Conservation (phyloP, 2,888 invertebrate genomes). For the Pinctada fucata region DNA sequence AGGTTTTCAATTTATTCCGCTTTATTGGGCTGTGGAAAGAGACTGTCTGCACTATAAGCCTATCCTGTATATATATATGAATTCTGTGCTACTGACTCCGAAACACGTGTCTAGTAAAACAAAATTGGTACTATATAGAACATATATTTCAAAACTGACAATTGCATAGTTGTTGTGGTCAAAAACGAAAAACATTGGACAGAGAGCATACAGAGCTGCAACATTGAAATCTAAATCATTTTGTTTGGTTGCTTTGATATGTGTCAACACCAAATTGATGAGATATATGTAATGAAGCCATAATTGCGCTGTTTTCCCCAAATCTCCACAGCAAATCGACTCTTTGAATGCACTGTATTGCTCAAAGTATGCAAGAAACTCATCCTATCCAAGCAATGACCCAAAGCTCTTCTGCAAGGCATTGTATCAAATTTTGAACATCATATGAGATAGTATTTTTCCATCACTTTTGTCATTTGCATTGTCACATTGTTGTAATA, state of each 20-base stretch:
- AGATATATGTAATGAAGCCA: background rate
- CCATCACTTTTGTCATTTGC: too few relatives aligned
- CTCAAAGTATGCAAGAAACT: too few relatives aligned
- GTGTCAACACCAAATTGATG: constrained; percentile 27
- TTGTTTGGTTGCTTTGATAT: constrained; percentile 42
- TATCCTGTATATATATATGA: constrained; percentile 27
- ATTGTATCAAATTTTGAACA: too few relatives aligned
- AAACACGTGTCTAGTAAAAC: constrained; percentile 18
- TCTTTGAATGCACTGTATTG: background rate
- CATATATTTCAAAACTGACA: constrained; percentile 25
- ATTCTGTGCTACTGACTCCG: constrained; percentile 28
- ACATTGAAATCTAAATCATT: constrained; percentile 34
- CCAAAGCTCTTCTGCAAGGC: too few relatives aligned
- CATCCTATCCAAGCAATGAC: too few relatives aligned
- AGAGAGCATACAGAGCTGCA: constrained; percentile 34
- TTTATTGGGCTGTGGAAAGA: constrained; percentile 39
- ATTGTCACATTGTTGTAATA: too few relatives aligned
- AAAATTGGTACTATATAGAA: too few relatives aligned
- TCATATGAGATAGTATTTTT: too few relatives aligned
- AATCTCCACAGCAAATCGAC: background rate
- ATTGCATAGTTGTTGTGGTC: constrained; percentile 44
- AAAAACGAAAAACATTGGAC: constrained; percentile 40
- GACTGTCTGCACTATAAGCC: constrained; percentile 34
- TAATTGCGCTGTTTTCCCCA: constrained; percentile 7
- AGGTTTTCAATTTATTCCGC: constrained; percentile 42